phyloP scores from a whole-genome alignment of 2,797 vertebrate genomes.

The Micropoecilia bifurca region DNA sequence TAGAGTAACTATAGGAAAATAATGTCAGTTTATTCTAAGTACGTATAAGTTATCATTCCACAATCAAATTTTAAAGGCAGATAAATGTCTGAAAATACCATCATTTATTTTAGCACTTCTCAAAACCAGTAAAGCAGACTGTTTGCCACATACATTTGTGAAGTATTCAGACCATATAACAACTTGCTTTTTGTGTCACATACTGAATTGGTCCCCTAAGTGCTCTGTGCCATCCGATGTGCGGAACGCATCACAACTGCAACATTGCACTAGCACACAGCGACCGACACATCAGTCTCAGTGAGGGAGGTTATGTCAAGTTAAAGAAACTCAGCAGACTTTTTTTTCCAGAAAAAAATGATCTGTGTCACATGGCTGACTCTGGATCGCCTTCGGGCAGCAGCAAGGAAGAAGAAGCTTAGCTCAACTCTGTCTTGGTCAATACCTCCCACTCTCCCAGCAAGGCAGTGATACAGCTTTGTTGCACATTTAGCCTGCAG shows the following conservation, averaged over 20 bases:
- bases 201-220: conserved; percentile 13
- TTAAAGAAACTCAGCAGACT: conserved; percentile 46
- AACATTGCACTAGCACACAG: conserved; percentile 36
- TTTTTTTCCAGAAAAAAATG: conserved; percentile 23
- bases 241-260: conserved; percentile 34
- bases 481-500: conserved; percentile 54
- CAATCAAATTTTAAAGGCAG: background rate
- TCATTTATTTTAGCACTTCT: background rate
- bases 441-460: conserved; percentile 54
- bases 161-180: conserved; percentile 25
- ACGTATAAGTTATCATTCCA: background rate
- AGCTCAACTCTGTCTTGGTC: conserved; percentile 55
- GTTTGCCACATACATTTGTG: background rate
- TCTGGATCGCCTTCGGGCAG: conserved; percentile 54
- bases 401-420: conserved; percentile 37
- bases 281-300: conserved; percentile 31
- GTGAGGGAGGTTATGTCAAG: conserved; percentile 54
- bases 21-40: background rate
- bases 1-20: background rate
- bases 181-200: conserved; percentile 25
- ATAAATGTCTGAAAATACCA: background rate
- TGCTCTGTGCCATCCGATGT: conserved; percentile 44
- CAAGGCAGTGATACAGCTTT: conserved; percentile 40
- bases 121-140: conserved; percentile 4
- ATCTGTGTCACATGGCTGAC: conserved; percentile 52